Percentiles rank a stretch among this genome's conserved stretches.
phyloP scores from a whole-genome alignment of 2,113 vertebrate genomes.

The Pelecanus crispus region DNA sequence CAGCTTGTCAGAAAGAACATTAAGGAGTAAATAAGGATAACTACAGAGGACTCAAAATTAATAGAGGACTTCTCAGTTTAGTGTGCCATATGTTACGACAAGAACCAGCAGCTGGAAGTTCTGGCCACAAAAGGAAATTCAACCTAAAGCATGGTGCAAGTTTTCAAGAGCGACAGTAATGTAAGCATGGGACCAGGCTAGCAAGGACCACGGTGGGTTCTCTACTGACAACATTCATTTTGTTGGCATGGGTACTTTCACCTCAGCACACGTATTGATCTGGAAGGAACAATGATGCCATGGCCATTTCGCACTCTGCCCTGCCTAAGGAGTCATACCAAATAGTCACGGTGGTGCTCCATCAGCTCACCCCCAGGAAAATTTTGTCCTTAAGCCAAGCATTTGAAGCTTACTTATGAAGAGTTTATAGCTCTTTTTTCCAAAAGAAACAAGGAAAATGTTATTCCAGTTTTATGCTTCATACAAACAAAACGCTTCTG shows the following conservation, averaged over 20 bases:
- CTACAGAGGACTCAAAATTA: not conserved
- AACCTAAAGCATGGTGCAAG: not conserved
- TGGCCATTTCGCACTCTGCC: fast-evolving
- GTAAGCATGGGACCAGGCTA: not conserved
- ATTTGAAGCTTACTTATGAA: not conserved
- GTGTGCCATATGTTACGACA: not conserved
- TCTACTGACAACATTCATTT: not conserved
- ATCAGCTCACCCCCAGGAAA: not conserved
- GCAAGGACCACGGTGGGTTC: not conserved
- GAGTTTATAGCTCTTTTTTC: not conserved
- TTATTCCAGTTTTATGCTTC: not conserved
- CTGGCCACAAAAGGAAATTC: not conserved
- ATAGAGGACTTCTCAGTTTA: not conserved
- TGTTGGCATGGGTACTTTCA: not conserved
- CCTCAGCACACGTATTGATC: not conserved
- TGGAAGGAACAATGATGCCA: not conserved
- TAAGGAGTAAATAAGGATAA: not conserved
- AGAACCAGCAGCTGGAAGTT: not conserved
- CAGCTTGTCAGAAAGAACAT: not conserved
- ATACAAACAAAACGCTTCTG: not conserved
- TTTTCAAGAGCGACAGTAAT: not conserved
- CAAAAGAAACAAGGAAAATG: not conserved
- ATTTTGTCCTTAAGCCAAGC: not conserved
- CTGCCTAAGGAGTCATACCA: too few species aligned
- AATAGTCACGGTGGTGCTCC: not conserved